Conservation (phyloP, 2,113 vertebrate species). For the Candoia aspera region DNA sequence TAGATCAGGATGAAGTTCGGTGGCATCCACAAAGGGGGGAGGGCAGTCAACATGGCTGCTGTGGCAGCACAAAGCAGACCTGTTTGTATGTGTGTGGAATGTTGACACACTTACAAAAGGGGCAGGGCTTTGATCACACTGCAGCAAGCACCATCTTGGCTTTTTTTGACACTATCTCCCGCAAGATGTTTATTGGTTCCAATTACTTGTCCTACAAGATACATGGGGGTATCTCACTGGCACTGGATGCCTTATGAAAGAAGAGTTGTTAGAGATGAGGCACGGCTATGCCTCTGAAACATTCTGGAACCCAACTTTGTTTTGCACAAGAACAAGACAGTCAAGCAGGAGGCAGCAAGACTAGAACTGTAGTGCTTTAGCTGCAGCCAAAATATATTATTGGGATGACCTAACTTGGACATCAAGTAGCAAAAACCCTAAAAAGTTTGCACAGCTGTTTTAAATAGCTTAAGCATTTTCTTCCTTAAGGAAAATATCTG, state of each 20-base stretch:
- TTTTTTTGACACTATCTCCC: background rate
- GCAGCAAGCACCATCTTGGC: background rate
- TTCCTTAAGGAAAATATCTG: background rate
- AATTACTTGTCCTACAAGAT: background rate
- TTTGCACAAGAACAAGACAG: background rate
- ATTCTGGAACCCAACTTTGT: background rate
- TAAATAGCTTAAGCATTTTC: background rate
- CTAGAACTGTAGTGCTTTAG: background rate
- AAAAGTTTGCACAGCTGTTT: background rate
- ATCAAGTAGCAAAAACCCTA: background rate
- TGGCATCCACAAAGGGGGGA: background rate
- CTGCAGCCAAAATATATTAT: background rate
- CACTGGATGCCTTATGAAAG: background rate
- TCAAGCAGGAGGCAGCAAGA: background rate
- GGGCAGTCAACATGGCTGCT: background rate
- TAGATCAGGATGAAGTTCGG: background rate
- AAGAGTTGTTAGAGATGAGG: background rate
- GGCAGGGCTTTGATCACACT: background rate
- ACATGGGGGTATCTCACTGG: background rate
- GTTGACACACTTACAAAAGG: background rate
- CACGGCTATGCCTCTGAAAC: background rate
- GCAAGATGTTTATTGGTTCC: background rate
- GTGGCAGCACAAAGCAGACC: background rate
- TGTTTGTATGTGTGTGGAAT: background rate
- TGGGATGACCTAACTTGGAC: background rate